phyloP scores from a whole-genome alignment of 2,888 invertebrate genomes.

The Chromoteleia sp. region DNA sequence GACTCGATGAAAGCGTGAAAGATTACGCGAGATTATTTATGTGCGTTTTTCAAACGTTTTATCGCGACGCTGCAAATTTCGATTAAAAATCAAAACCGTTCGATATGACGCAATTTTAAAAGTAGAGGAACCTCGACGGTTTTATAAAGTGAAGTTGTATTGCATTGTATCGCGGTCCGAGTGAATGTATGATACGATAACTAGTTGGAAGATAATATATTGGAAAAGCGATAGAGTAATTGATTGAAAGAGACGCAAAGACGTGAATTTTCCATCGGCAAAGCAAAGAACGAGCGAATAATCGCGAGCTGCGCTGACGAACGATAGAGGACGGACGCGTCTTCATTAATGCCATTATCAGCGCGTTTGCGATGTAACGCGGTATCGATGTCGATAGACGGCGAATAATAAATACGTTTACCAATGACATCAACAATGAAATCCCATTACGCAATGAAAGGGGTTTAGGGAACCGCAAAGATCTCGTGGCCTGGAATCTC shows the following conservation, averaged over 20 bases:
- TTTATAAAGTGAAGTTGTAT: no score
- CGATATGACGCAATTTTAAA: neutral
- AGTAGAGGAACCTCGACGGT: neutral
- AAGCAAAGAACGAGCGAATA: conserved; percentile 25
- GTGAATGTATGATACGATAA: neutral
- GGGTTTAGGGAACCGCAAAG: conserved; percentile 26
- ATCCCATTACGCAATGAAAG: conserved; percentile 57
- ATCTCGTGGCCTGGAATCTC: conserved; percentile 47
- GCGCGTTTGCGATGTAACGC: conserved; percentile 20
- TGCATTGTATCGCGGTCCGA: no score
- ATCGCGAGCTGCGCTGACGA: conserved; percentile 11
- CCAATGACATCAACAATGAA: conserved; percentile 55
- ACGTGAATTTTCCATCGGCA: conserved; percentile 4
- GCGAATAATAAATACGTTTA: conserved; percentile 48
- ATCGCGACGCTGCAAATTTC: no score
- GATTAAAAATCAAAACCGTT: no score
- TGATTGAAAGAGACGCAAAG: neutral
- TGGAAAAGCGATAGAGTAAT: neutral
- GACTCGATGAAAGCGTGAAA: no score
- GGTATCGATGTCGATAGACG: conserved; percentile 14
- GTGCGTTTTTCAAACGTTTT: no score
- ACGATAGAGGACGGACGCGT: conserved; percentile 42
- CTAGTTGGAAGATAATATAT: neutral
- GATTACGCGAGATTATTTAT: no score
- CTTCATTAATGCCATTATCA: conserved; percentile 57